Percentiles rank a stretch among this genome's conserved stretches.
Evolutionary conservation across 2,113 vertebrate species (phyloP).

Genomic region (Antigone vipio): DNA sequence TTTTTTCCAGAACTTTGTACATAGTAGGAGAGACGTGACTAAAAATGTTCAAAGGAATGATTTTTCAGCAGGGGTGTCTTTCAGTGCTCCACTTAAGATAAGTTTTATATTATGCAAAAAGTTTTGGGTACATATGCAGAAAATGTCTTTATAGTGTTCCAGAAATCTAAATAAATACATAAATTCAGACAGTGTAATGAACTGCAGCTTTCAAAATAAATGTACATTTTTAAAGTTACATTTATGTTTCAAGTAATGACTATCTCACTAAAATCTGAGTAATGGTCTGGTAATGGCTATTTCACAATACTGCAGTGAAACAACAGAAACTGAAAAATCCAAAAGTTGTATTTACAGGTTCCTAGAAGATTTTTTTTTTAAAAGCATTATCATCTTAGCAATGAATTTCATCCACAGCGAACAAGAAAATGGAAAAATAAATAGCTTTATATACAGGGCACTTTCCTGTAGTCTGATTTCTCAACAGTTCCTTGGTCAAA

Average conservation of each 20-base stretch:
- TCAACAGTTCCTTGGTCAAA: background rate
- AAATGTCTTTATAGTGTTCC: background rate
- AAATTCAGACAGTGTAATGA: background rate
- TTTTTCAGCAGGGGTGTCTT: background rate
- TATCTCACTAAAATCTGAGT: background rate
- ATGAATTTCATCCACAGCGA: background rate
- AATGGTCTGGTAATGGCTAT: background rate
- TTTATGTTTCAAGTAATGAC: background rate
- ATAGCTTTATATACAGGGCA: background rate
- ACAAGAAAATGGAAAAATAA: background rate
- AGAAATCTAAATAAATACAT: background rate
- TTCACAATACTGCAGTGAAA: background rate
- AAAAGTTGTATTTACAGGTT: background rate
- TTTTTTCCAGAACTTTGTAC: background rate
- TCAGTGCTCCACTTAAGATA: background rate
- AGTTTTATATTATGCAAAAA: background rate
- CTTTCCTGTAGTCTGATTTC: background rate
- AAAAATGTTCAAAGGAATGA: background rate
- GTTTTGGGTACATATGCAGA: background rate
- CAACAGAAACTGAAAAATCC: background rate
- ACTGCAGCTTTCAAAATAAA: background rate
- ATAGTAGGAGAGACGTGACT: background rate
- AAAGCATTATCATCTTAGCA: background rate
- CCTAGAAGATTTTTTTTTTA: background rate
- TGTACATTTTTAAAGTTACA: background rate